phyloP scores from a whole-genome alignment of 2,113 vertebrate species.

The Microtus pennsylvanicus region DNA sequence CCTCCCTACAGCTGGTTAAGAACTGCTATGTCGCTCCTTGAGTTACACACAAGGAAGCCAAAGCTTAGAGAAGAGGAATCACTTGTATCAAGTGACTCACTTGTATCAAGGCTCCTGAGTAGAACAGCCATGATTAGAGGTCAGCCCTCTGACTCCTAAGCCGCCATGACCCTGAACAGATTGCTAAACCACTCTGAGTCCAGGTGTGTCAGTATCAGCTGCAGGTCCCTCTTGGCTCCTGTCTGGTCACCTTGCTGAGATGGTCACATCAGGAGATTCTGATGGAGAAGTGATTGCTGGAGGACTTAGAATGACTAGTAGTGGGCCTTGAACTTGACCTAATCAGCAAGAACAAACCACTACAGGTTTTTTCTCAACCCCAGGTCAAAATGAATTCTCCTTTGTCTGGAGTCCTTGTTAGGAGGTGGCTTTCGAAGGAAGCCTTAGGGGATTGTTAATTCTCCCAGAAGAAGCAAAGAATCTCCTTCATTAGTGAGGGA shows the following conservation, averaged over 20 bases:
- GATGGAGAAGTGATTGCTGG: not conserved
- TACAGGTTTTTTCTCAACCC: not conserved
- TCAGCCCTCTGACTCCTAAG: not conserved
- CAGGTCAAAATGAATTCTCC: constrained; percentile 43
- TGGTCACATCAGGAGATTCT: not conserved
- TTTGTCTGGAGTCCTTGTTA: not conserved
- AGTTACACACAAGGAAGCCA: not conserved
- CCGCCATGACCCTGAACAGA: not conserved
- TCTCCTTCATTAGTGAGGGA: not conserved
- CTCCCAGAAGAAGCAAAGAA: constrained; percentile 5
- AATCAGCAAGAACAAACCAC: not conserved
- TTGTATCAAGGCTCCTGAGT: not conserved
- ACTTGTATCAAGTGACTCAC: not conserved
- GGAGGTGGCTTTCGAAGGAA: constrained; percentile 36
- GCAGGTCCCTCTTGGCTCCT: not conserved
- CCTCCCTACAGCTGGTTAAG: not conserved
- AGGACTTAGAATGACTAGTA: fast-evolving
- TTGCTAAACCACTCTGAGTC: constrained; percentile 1
- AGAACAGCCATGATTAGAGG: not conserved
- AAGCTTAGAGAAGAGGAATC: not conserved
- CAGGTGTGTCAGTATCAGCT: not conserved
- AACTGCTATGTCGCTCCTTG: not conserved
- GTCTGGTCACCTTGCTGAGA: not conserved
- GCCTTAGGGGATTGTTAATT: not conserved
- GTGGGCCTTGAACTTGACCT: not conserved